Conservation (phyloP, 2,888 invertebrate species). For the Cylloceria caligata region DNA sequence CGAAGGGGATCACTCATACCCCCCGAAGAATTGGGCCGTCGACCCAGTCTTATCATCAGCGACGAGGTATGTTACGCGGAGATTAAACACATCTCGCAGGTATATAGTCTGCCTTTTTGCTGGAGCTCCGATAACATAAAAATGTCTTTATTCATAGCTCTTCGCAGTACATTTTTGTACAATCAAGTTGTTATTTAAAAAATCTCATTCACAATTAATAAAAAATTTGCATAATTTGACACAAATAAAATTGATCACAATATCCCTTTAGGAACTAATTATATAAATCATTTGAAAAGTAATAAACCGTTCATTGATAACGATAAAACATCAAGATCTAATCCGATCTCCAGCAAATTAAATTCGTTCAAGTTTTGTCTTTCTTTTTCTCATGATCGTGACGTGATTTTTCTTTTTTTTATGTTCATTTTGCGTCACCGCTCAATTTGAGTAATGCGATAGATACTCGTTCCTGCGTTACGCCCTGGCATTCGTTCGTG, state of each 20-base stretch:
- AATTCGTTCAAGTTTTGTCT: constrained; percentile 49
- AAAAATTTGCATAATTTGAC: too few relatives aligned
- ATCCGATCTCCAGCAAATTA: constrained; percentile 46
- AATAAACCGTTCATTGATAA: background rate
- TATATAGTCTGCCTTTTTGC: constrained; percentile 57
- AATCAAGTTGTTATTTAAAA: too few relatives aligned
- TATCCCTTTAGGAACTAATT: too few relatives aligned
- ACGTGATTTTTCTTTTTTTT: constrained; percentile 41
- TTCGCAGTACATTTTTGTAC: background rate
- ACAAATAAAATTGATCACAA: too few relatives aligned
- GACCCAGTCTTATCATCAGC: constrained; percentile 96
- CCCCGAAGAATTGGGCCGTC: constrained; percentile 93
- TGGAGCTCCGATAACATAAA: constrained; percentile 30
- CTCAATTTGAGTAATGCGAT: constrained; percentile 49
- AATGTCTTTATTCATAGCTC: background rate
- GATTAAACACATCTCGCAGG: constrained; percentile 61
- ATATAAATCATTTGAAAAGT: too few relatives aligned
- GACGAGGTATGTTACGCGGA: constrained; percentile 92
- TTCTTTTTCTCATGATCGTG: constrained; percentile 35
- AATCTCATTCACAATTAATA: too few relatives aligned
- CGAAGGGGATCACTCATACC: constrained; percentile 95
- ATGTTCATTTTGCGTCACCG: constrained; percentile 27
- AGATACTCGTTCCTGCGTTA: constrained; percentile 65
- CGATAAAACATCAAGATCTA: background rate
- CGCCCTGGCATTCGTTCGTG: constrained; percentile 45